A percentile compares a stretch with the other conserved stretches of the same genome.
These are phyloP conservation scores for Rhynchonycteris naso DNA, from an alignment of 2,797 vertebrate genomes.

Conservation along the genomic window DNA sequence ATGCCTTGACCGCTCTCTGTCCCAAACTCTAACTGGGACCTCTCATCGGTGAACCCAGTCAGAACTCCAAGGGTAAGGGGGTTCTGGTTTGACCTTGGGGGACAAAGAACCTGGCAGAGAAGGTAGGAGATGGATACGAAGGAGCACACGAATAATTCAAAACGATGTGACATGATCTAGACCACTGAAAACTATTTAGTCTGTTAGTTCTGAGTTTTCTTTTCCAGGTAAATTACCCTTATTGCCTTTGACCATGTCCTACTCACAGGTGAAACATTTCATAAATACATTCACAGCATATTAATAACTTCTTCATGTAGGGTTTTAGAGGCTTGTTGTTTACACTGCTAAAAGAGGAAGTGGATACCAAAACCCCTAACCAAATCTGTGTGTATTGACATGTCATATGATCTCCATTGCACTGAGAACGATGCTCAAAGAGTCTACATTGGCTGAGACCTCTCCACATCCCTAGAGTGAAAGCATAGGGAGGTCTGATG, in stretches of 20 bases:
- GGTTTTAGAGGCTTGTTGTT: neutral
- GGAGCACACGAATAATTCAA: neutral
- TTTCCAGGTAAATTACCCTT: neutral
- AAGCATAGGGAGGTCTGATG: neutral
- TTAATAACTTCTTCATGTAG: slow-evolving; percentile 7
- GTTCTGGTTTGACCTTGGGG: neutral
- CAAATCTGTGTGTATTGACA: neutral
- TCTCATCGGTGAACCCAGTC: neutral
- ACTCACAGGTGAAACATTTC: neutral
- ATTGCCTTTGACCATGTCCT: neutral
- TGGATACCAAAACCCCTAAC: neutral
- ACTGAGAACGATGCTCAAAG: neutral
- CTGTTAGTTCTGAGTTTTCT: neutral
- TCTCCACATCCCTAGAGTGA: neutral
- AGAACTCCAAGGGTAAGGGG: neutral
- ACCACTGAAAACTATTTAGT: neutral
- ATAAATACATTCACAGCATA: neutral
- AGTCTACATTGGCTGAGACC: neutral
- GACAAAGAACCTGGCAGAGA: neutral
- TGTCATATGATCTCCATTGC: neutral
- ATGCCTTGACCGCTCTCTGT: neutral
- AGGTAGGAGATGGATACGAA: neutral
- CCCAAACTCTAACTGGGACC: neutral
- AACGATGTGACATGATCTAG: neutral
- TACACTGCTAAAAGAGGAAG: neutral